Base-by-base conservation (phyloP, 37 sponge, comb jelly and placozoan species). In the Agelas oroides region DNA sequence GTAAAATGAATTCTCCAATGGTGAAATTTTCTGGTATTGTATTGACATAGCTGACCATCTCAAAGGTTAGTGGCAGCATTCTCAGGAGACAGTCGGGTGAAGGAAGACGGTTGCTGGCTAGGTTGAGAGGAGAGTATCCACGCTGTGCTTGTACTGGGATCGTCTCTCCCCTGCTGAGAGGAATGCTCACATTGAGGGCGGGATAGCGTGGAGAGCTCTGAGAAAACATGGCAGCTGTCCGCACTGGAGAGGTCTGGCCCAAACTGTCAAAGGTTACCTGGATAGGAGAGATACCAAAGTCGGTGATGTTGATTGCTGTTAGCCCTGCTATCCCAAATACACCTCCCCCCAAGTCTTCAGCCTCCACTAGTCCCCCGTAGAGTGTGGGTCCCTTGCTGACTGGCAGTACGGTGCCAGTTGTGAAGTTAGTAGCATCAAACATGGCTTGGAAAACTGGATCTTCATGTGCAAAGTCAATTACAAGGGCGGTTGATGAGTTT, bases 111-210 rank as follows among this genome's bases (percentile, higher is more conserved):
- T 34, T 82, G 64, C 77, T 77, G 31, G 53, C 57, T 0, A 55
- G 57, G 36, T 33, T 35, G 32, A 90, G 81, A 71, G 94, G 94
- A 52, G 83, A 80, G 78, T 90, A 93, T 2, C 90, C 94, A 17
- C 36, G 62, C 35, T 70, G 76, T 38, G 75, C 25, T 17, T 33
- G 65, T 8, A 93, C 21, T 20, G 52, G 38, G 23, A 86, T 41
- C 5, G 33, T 23, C 25, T 63, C 30, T 20, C 74, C 66, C 15
- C 55, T 21, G n/a, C n/a, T 46, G 13, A 85, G 27, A 0, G 66
- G 16, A 31, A 89, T n/a, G 24, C 31, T 72, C 20, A 70, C 79
- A 32, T 70, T 35, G 18, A 93, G 53, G 20, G 66, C 5, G 16
- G 66, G 35, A 77, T 81, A 86, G 35, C 40, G 65, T 20, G 83